Evolutionary conservation across 2,113 vertebrate genomes (phyloP).

Genomic region (Puntigrus tetrazona): DNA sequence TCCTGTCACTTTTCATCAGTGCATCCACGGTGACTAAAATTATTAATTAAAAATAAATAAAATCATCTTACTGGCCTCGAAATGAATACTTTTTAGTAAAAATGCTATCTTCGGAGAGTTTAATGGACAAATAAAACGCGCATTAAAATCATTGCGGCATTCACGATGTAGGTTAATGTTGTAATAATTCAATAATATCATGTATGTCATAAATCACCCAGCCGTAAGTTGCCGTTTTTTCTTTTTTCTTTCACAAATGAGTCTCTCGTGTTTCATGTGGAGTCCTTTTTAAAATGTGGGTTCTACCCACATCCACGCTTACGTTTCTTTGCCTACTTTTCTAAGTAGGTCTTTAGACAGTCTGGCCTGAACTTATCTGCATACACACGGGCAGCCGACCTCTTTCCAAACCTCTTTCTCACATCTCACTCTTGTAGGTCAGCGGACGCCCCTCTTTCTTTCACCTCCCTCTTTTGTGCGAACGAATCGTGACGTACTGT

Average conservation of each 20-base stretch:
- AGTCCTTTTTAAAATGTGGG: not conserved
- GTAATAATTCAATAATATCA: not conserved
- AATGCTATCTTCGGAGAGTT: not conserved
- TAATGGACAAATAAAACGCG: not conserved
- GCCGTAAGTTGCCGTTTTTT: too few species aligned
- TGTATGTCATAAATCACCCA: not conserved
- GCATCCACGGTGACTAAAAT: not conserved
- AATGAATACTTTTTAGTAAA: not conserved
- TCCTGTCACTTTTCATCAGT: not conserved
- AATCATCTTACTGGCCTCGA: not conserved
- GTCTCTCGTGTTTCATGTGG: not conserved
- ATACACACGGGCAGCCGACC: not conserved
- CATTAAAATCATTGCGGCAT: not conserved
- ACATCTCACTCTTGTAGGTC: constrained; percentile 1
- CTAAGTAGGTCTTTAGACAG: constrained; percentile 40
- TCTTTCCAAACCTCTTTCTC: constrained; percentile 1
- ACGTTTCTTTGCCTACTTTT: not conserved
- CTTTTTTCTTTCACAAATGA: not conserved
- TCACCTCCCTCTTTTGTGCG: not conserved
- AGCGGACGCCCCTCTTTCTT: not conserved
- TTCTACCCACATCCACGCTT: not conserved
- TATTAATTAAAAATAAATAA: not conserved
- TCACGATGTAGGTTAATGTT: not conserved
- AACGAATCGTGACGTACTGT: not conserved
- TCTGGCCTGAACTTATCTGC: constrained; percentile 19